A percentile compares a stretch with the other conserved stretches of the same genome.
phyloP scores from a whole-genome alignment of 2,113 vertebrate genomes.

The Aix galericulata region DNA sequence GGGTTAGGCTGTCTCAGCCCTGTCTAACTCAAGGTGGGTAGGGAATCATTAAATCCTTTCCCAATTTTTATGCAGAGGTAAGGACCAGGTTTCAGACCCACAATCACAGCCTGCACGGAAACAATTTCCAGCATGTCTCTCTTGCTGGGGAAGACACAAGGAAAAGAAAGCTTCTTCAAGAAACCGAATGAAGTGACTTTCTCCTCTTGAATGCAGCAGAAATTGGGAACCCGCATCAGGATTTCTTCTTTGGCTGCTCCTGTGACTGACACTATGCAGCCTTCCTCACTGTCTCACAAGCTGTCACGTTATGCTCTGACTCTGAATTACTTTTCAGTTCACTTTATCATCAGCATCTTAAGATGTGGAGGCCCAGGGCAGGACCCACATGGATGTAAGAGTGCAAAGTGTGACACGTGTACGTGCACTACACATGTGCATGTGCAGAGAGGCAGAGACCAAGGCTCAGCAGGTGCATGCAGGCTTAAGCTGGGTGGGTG shows the following conservation, averaged over 20 bases:
- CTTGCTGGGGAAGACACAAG: rapidly evolving
- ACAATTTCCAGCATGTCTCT: background rate
- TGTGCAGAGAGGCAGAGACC: background rate
- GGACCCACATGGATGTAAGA: background rate
- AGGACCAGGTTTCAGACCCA: background rate
- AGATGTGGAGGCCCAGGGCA: background rate
- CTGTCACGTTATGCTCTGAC: background rate
- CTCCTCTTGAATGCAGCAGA: background rate
- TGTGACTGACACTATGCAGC: background rate
- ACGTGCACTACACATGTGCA: rapidly evolving
- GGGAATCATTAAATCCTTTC: background rate
- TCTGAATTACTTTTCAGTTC: background rate
- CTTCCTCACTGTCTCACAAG: background rate
- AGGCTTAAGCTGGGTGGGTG: background rate
- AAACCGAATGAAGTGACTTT: background rate
- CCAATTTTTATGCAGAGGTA: background rate
- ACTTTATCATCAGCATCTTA: background rate
- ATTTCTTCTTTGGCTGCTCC: background rate
- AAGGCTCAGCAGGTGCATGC: background rate
- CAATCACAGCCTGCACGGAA: background rate
- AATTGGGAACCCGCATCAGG: background rate
- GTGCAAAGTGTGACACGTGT: background rate
- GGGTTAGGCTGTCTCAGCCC: background rate
- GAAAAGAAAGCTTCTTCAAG: background rate
- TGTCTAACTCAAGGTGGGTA: background rate